These are phyloP conservation scores for Cossypha heuglini DNA, from an alignment of 2,797 vertebrate genomes.

Conservation along the genomic window DNA sequence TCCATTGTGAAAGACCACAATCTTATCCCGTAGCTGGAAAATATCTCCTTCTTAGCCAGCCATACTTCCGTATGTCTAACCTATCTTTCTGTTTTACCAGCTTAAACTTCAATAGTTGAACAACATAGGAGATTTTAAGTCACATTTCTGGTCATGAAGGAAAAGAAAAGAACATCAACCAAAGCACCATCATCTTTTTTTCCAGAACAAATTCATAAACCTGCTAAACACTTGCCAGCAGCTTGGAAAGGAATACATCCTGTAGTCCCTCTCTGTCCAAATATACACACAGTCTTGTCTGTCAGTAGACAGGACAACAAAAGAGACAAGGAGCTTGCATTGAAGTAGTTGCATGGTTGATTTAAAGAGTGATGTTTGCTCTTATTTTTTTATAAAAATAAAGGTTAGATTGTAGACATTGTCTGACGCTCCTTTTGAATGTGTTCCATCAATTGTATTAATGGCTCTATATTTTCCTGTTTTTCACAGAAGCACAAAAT, in stretches of 20 bases:
- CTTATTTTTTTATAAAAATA: not conserved
- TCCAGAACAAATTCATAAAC: not conserved
- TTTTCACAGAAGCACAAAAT: not conserved
- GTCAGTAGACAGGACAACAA: not conserved
- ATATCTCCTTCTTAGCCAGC: not conserved
- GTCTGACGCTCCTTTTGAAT: not conserved
- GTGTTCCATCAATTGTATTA: not conserved
- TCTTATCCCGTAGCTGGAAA: not conserved
- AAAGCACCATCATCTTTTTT: not conserved
- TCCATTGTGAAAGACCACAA: not conserved
- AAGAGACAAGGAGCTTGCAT: not conserved
- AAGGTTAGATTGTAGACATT: not conserved
- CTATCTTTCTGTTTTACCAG: not conserved
- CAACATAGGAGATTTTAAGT: not conserved
- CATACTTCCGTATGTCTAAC: not conserved
- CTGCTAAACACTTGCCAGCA: not conserved
- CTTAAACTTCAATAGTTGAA: not conserved
- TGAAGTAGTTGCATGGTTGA: not conserved
- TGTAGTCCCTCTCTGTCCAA: not conserved
- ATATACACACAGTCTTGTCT: not conserved
- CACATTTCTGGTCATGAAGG: not conserved
- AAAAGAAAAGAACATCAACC: not conserved
- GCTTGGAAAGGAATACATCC: not conserved
- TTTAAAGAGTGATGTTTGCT: not conserved
- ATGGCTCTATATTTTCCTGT: not conserved